Evolutionary conservation across 2,113 vertebrate genomes (phyloP).

Genomic region (Cebus imitator): DNA sequence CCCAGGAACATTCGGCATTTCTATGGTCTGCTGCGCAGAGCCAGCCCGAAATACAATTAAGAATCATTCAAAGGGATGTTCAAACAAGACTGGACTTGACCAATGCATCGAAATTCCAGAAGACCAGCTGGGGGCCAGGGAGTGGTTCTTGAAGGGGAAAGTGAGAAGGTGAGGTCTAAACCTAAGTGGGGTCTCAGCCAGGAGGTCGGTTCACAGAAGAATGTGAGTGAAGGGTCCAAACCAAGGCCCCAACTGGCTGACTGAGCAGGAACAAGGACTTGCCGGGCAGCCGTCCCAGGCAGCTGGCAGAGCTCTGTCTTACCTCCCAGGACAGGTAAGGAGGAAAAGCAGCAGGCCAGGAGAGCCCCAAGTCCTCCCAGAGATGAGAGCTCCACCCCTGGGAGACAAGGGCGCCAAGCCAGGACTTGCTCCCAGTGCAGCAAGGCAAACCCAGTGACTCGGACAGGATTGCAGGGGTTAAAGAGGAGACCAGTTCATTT

Average conservation of each 20-base stretch:
- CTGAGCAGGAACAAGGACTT: background rate
- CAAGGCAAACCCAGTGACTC: background rate
- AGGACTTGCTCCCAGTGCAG: background rate
- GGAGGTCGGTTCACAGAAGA: background rate
- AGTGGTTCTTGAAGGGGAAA: background rate
- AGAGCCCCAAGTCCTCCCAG: background rate
- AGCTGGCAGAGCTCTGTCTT: background rate
- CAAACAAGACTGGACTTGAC: background rate
- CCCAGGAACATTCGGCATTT: background rate
- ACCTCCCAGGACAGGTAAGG: background rate
- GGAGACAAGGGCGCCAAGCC: background rate
- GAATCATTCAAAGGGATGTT: background rate
- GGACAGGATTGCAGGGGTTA: background rate
- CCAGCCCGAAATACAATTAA: background rate
- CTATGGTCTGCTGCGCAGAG: background rate
- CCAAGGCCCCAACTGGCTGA: background rate
- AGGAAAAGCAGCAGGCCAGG: fast-evolving
- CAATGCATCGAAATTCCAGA: background rate
- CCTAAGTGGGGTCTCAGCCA: background rate
- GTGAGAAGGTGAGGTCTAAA: background rate
- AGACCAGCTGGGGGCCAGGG: background rate
- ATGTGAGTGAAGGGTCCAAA: background rate
- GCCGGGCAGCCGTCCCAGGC: background rate
- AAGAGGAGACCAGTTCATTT: background rate
- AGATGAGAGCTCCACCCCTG: background rate